A percentile compares a stretch with the other conserved stretches of the same genome.
Evolutionary conservation across 2,113 vertebrate species (phyloP).

Genomic region (Otolemur garnettii): DNA sequence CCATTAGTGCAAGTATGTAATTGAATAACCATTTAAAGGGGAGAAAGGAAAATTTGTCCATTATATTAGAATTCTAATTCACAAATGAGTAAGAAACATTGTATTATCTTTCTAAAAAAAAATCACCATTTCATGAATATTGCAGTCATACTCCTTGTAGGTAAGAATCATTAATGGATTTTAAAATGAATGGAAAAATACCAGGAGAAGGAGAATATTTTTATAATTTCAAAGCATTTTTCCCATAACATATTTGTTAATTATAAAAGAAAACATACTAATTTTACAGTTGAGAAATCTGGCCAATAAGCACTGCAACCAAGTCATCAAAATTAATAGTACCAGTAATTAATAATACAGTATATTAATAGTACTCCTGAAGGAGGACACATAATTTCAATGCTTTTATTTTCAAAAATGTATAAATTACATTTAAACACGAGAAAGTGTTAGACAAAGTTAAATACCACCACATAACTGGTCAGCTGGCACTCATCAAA

Average conservation of each 20-base stretch:
- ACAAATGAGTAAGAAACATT: background rate
- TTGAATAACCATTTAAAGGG: background rate
- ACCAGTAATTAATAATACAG: background rate
- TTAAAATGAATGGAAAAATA: constrained; percentile 39
- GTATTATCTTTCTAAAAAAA: background rate
- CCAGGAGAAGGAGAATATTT: constrained; percentile 29
- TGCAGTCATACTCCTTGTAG: background rate
- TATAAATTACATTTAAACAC: background rate
- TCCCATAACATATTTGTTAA: background rate
- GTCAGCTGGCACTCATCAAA: background rate
- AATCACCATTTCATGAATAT: background rate
- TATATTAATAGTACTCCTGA: background rate
- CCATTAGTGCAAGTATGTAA: background rate
- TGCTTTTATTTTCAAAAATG: background rate
- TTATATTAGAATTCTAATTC: constrained; percentile 27
- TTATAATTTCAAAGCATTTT: background rate
- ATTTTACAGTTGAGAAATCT: background rate
- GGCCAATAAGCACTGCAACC: background rate
- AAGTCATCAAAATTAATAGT: background rate
- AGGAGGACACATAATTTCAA: background rate
- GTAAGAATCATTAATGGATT: background rate
- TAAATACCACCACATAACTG: background rate
- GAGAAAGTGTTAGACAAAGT: background rate
- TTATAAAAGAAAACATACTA: background rate
- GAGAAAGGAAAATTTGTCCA: background rate